phyloP scores from a whole-genome alignment of 2,113 vertebrate species.

The Rhynchopsitta pachyrhyncha region DNA sequence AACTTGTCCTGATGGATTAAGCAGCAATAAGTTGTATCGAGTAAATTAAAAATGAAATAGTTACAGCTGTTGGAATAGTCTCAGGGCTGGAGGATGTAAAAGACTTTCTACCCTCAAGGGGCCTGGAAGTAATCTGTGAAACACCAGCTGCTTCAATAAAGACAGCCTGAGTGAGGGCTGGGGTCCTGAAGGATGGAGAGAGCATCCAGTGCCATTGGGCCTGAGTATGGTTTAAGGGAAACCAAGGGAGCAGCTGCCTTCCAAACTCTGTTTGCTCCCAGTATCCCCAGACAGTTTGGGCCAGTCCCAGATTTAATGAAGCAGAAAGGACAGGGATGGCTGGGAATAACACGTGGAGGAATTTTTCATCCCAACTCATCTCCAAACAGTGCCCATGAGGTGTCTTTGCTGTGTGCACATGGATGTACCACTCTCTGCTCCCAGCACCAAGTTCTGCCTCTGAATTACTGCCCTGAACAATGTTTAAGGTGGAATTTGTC shows the following conservation, averaged over 20 bases:
- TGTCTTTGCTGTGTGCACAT: not conserved
- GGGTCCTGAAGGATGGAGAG: not conserved
- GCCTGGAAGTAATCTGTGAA: conserved; percentile 36
- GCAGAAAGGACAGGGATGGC: not conserved
- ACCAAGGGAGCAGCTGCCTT: not conserved
- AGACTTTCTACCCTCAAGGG: conserved; percentile 16
- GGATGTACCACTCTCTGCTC: not conserved
- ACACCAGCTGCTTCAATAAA: not conserved
- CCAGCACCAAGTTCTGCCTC: not conserved
- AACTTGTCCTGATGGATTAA: conserved; percentile 76
- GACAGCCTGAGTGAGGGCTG: not conserved
- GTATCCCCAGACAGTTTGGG: not conserved
- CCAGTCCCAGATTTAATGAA: not conserved
- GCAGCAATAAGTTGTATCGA: conserved; percentile 63
- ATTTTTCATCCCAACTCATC: not conserved
- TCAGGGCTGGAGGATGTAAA: conserved; percentile 27
- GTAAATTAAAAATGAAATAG: conserved; percentile 77
- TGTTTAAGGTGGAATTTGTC: not conserved
- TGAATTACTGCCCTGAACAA: not conserved
- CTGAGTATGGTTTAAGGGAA: not conserved
- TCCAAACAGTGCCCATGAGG: not conserved
- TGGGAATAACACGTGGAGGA: not conserved
- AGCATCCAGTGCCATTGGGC: not conserved
- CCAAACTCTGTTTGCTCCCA: not conserved
- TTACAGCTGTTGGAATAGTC: conserved; percentile 72